Conservation (phyloP, 2,888 invertebrate genomes). For the Thysanoteuthis rhombus region DNA sequence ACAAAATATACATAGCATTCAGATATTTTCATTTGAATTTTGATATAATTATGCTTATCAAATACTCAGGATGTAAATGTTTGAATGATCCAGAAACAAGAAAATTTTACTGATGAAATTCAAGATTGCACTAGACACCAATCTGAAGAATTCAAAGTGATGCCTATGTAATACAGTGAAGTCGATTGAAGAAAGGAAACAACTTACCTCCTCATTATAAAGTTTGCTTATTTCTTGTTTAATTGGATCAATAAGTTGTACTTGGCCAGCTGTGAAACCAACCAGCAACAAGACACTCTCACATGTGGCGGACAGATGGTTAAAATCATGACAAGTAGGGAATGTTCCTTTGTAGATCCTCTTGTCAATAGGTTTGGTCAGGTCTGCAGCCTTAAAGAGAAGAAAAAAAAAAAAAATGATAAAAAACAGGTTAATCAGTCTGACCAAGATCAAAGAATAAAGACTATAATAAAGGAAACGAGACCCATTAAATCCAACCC, state of each 20-base stretch:
- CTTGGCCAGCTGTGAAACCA: constrained; percentile 98
- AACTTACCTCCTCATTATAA: constrained; percentile 94
- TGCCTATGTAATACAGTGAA: neutral
- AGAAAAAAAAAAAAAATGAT: neutral
- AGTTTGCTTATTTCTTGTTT: constrained; percentile 95
- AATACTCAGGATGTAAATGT: no score
- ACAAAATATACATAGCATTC: no score
- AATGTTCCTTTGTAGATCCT: constrained; percentile 98
- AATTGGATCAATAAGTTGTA: constrained; percentile 96
- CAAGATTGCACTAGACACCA: no score
- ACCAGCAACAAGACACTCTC: constrained; percentile 91
- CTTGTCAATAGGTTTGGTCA: constrained; percentile 96
- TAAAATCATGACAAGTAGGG: constrained; percentile 99
- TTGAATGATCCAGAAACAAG: no score
- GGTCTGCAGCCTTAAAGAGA: constrained; percentile 83
- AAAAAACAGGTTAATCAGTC: neutral
- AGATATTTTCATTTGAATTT: no score
- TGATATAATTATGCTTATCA: no score
- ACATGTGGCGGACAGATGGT: constrained; percentile 71
- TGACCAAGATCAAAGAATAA: no score
- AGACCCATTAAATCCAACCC: no score
- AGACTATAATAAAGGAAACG: no score
- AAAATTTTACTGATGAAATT: no score
- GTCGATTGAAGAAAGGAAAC: neutral
- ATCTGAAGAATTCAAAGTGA: no score